Conservation (phyloP, 2,113 vertebrate species). For the Crocuta crocuta region DNA sequence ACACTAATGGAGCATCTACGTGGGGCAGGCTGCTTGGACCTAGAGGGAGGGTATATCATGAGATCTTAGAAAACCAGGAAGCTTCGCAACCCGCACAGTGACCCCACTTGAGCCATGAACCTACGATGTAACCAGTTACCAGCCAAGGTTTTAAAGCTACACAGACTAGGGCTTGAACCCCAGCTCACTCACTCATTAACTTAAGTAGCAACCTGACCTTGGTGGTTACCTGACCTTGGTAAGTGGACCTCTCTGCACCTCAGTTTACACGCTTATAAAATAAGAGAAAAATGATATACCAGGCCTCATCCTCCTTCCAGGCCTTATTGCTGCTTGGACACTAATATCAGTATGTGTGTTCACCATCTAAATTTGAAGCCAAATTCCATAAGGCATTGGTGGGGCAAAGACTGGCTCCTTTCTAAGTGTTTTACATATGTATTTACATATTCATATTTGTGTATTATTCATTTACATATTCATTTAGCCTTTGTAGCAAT, state of each 20-base stretch:
- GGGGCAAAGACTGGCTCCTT: neutral
- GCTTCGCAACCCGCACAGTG: neutral
- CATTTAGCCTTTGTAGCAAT: neutral
- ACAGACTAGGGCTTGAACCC: neutral
- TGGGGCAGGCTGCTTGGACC: neutral
- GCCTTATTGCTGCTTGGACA: neutral
- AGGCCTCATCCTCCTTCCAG: neutral
- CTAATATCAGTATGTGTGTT: neutral
- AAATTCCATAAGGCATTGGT: neutral
- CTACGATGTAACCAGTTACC: neutral
- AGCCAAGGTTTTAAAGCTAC: neutral
- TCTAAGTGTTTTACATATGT: neutral
- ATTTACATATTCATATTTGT: no score
- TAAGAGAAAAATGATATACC: neutral
- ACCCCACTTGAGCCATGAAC: neutral
- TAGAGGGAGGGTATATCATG: neutral
- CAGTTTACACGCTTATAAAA: neutral
- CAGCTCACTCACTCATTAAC: neutral
- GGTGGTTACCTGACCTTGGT: neutral
- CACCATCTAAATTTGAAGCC: neutral
- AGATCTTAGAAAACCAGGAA: constrained; percentile 27
- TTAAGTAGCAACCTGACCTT: neutral
- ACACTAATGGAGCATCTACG: neutral
- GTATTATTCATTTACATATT: no score
- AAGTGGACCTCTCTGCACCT: neutral